Evolutionary conservation across 53 echinoderm and acorn worm genomes (phyloP).

Genomic region (Arbacia lixula): DNA sequence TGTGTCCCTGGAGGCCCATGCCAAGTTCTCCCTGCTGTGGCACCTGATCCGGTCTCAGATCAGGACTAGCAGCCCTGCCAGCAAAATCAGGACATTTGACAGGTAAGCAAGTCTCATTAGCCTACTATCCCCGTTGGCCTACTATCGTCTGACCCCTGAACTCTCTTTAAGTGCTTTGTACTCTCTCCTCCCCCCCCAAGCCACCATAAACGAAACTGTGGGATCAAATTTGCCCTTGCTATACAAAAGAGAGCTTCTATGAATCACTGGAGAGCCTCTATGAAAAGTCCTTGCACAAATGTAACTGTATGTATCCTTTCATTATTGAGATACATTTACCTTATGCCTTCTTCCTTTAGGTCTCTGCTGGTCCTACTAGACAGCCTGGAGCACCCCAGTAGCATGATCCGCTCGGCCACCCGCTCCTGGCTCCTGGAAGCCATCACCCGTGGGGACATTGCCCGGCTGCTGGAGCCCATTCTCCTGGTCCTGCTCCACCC

Average conservation of each 20-base stretch:
- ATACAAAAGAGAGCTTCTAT: no score
- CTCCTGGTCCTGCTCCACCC: conserved; percentile 94
- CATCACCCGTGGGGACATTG: conserved; percentile 95
- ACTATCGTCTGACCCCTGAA: no score
- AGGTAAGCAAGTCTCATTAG: no score
- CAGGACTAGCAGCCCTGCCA: conserved; percentile 87
- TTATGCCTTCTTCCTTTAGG: conserved; percentile 65
- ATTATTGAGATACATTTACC: no score
- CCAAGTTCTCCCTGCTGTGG: conserved; percentile 91
- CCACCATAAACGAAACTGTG: no score
- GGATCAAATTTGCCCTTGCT: no score
- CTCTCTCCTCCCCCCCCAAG: no score
- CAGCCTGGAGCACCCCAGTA: conserved; percentile 89
- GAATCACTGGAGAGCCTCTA: no score
- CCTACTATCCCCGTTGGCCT: no score
- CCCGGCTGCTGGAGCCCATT: conserved; percentile 94
- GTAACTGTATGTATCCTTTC: no score
- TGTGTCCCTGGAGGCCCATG: conserved; percentile 86
- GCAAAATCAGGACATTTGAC: conserved; percentile 92
- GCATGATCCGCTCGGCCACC: conserved; percentile 89
- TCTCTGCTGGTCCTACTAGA: conserved; percentile 92
- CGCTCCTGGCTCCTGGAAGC: conserved; percentile 94
- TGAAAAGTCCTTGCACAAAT: no score
- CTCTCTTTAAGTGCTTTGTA: no score
- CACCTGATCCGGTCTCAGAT: conserved; percentile 91